Base-by-base conservation (phyloP, 2,797 vertebrate genomes). In the Phalanger gymnotis region DNA sequence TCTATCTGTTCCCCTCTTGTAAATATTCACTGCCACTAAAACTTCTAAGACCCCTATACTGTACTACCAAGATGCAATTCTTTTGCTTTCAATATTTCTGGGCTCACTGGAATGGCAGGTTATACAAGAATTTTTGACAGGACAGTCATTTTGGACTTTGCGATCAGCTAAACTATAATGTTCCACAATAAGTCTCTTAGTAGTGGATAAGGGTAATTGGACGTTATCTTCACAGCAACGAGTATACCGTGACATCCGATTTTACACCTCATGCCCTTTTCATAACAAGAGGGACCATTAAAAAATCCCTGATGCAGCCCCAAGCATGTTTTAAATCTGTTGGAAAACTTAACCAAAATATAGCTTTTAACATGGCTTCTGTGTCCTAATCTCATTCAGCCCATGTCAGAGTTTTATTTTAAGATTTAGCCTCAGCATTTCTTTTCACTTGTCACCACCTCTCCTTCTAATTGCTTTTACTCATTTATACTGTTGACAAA, bases 261-360 rank as follows among this genome's bases (percentile, higher is more conserved):
- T 94, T 96, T 96, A 91, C 52, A 95, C 94, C 93, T 14, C 57
- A 22, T 93, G 58, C 94, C 94, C 92, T 95, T 93, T 97, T 92
- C 57, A 54, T 94, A 96, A 94, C 73, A 89, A 95, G 95, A 96
- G 61, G 94, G 93, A 95, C 66, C 66, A 56, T 95, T 95, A 96
- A 25, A 87, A 95, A 95, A 92, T 92, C 91, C n/a, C 55, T 95
- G n/a, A 34, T 57, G 90, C 58, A 96, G 34, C 91, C 93, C 89
- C 52, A 61, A 94, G 56, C 56, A 27, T 61, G 61, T 92, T 95
- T 94, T 89, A 96, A 97, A 96, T 94, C 91, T 94, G 53, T 90
- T 95, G 28, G n/a, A 93, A 97, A 96, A 96, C n/a, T 89, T 90
- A 94, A 95, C 90, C 92, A 93, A 97, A 95, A 94, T 93, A 96